Evolutionary conservation across 2,797 vertebrate species (phyloP), one percentile per base, ranked within the genome.

Genomic region (Phalloptychus januarius): DNA sequence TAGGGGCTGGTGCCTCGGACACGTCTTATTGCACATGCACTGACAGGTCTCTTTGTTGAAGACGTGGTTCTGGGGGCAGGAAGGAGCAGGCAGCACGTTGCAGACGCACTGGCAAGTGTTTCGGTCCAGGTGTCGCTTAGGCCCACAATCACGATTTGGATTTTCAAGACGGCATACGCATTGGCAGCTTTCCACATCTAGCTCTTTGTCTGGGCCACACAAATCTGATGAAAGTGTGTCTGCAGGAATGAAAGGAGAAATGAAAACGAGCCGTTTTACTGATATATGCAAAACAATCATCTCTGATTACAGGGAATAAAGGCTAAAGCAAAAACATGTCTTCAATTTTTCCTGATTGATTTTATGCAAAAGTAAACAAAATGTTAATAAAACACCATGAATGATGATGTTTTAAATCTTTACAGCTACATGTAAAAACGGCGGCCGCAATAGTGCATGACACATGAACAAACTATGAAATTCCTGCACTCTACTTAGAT

Each of bases 111-210:
- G 97, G 85, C 98, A 99, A 0, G 95, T 97, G 71, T 95, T 95
- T 74, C 92, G 95, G 91, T 99, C 97, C 2, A 97, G 86, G 81
- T 97, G 96, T 69, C 91, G 96, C 88, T 96, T 94, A 2, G 96
- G 95, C 28, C 96, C 97, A 18, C 98, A 99, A 90, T 95, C 95
- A 2, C 95, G 94, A 20, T 91, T 88, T 20, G 72, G 90, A 77
- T 95, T 72, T 0, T 91, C 91, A 0, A 87, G 96, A 83, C 76
- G 96, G 91, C 98, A 99, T 65, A 97, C 93, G 69, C 98, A 99
- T 50, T 97, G 97, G 73, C 98, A 99, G 5, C 96, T 98, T 81
- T 98, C 97, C 84, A 97, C 93, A 72, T 99, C 97, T 84, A 99
- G 93, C 80, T 98, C 97, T 87, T 97, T 98, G 87, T 96, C 95